Base-by-base conservation (phyloP, 1,140 invertebrate species). In the Drosophila leontia region DNA sequence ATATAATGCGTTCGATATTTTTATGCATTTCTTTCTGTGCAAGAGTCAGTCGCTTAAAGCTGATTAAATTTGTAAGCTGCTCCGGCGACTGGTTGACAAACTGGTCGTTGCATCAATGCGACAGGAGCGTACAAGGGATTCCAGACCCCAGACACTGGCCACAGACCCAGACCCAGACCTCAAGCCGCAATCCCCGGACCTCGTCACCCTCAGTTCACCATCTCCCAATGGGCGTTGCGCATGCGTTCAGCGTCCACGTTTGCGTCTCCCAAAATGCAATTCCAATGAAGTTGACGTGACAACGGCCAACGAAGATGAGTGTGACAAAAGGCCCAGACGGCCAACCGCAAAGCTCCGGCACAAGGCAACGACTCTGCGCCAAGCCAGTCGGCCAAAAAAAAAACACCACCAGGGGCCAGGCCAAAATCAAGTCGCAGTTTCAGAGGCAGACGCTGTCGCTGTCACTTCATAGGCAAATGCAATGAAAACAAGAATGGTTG, bases 21-120 rank as follows among this genome's bases (percentile, higher is more conserved):
- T 55, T 23, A 55, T 39, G 17, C 7, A 3, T 56, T 39, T 57
- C 26, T n/a, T 62, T 35, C 63, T 35, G 63, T 67, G 58, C 41
- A 63, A 74, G 39, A 34, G 23, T 32, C 50, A 59, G 61, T 61
- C 61, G 67, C 63, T 75, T 80, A 65, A 88, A 88, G 84, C 85
- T 87, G 84, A 88, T 87, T 87, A 87, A 88, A 88, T 75, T 87
- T 88, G 84, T 87, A 87, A 87, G 79, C 83, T 76, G 63, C 55
- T 63, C 19, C 74, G 69, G 69, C 59, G 62, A 86, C 75, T 62
- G 81, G 77, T 87, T 88, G 84, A 87, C 84, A 87, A 87, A 87
- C 84, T 87, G 84, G 84, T 87, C 80, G 63, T 39, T 17, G n/a
- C 23, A 50, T 51, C 41, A 47, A 13, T 39, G 35, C 37, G 12